A percentile compares a stretch with the other conserved stretches of the same genome.
Evolutionary conservation across 2,113 vertebrate genomes (phyloP).

Genomic region (Cephalopholis sonnerati): DNA sequence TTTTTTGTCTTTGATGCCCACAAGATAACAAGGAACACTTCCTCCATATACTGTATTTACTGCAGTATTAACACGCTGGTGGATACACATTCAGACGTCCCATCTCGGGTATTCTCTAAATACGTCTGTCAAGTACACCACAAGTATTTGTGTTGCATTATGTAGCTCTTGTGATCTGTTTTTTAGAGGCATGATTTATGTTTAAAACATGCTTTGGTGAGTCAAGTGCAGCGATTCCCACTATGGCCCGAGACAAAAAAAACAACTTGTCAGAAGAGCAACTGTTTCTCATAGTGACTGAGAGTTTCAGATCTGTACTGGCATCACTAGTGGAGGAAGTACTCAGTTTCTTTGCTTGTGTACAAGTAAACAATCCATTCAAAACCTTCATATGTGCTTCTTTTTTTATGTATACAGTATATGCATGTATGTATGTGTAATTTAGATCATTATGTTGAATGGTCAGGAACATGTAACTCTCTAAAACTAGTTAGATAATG

Average conservation of each 20-base stretch:
- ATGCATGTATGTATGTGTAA: neutral
- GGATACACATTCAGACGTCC: neutral
- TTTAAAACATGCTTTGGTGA: conserved; percentile 3
- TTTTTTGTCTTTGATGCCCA: neutral
- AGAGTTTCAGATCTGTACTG: neutral
- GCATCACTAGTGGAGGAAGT: too few species aligned
- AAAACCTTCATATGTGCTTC: neutral
- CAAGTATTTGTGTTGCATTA: neutral
- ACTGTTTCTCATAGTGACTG: neutral
- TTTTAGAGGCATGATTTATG: neutral
- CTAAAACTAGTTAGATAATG: neutral
- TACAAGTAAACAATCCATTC: neutral
- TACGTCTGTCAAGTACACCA: neutral
- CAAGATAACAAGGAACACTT: neutral
- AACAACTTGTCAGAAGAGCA: neutral
- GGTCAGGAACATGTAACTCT: neutral
- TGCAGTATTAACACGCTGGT: neutral
- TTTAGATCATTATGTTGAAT: neutral
- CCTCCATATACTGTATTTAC: neutral
- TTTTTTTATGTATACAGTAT: neutral
- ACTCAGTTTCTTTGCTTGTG: neutral
- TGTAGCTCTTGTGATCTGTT: conserved; percentile 9
- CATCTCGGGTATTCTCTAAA: conserved; percentile 10
- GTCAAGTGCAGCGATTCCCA: conserved; percentile 2
- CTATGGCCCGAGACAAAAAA: neutral